A percentile compares a stretch with the other conserved stretches of the same genome.
phyloP scores from a whole-genome alignment of 2,797 vertebrate genomes.

The Ctenopoma kingsleyae region DNA sequence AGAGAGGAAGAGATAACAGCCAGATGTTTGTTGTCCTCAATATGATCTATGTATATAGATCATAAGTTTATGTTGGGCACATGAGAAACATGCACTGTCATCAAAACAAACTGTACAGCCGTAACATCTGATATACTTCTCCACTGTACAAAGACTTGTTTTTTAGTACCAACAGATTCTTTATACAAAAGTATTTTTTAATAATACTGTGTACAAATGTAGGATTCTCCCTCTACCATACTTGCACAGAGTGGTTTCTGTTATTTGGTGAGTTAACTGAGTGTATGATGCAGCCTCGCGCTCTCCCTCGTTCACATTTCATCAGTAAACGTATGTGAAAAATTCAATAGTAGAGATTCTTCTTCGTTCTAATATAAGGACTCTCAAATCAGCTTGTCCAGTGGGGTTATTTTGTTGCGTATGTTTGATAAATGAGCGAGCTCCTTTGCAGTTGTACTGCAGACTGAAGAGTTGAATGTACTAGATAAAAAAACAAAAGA shows the following conservation, averaged over 20 bases:
- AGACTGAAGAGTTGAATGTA: slow-evolving; percentile 19
- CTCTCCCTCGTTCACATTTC: slow-evolving; percentile 27
- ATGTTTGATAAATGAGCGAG: not conserved
- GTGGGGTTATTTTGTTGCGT: not conserved
- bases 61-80: slow-evolving; percentile 28
- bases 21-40: slow-evolving; percentile 32
- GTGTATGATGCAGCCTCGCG: slow-evolving; percentile 10
- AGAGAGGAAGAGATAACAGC: slow-evolving; percentile 66
- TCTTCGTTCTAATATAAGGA: not conserved
- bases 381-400: slow-evolving; percentile 4
- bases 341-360: slow-evolving; percentile 6
- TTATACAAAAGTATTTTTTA: slow-evolving; percentile 73
- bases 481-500: slow-evolving; percentile 8
- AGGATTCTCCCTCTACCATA: slow-evolving; percentile 32
- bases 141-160: slow-evolving; percentile 71
- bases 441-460: slow-evolving; percentile 6
- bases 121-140: slow-evolving; percentile 62
- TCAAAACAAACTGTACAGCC: slow-evolving; percentile 71
- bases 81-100: slow-evolving; percentile 74
- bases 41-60: slow-evolving; percentile 27
- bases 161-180: slow-evolving; percentile 52
- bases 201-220: slow-evolving; percentile 70
- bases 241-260: slow-evolving; percentile 24
- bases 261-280: slow-evolving; percentile 36
- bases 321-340: slow-evolving; percentile 20